Evolutionary conservation across 1,140 invertebrate species (phyloP), one percentile per base, ranked within the genome.

Genomic region (Micrasema longulum): DNA sequence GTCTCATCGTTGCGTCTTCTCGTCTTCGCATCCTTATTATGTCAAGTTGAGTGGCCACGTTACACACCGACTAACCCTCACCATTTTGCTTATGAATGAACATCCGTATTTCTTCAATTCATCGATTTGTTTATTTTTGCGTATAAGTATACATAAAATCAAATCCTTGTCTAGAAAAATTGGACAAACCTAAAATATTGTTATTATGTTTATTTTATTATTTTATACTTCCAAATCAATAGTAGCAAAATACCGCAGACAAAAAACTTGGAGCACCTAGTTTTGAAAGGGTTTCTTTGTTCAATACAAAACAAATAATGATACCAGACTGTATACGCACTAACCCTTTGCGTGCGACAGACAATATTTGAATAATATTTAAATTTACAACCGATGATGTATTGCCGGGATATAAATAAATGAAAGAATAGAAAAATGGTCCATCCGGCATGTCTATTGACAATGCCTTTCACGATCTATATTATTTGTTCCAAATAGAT

Each of bases 351-450:
- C 26, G 65, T 16, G 53, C 67, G 62, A 57, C 67, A 64, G 60
- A 47, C 60, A 35, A 45, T 64, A 74, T 74, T 74, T 71, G 60
- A 74, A 74, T 74, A 68, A 48, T 74, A 74, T 74, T 74, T 64
- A 74, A 74, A 74, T 74, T 63, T 55, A 60, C 67, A 65, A 41
- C 64, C 69, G 63, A 69, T 74, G 73, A 74, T 74, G 68, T 74
- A 74, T 74, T 65, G 65, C 50, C 23, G 20, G 35, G 67, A 73
- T 69, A 73, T 60, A 73, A 60, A 69, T 62, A 68, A 53, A 68
- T 43, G 41, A 60, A 52, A 20, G 20, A 43, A 18, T 41, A 41
- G 53, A 63, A 73, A 66, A 66, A 66, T 35, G 20, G 23, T 70
- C 68, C 72, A 70, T 70, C 63, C 72, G 72, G 57, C 31, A 50